Base-by-base conservation (phyloP, 92 coral and sea anemone genomes). In the Anthopleura xanthogrammica region DNA sequence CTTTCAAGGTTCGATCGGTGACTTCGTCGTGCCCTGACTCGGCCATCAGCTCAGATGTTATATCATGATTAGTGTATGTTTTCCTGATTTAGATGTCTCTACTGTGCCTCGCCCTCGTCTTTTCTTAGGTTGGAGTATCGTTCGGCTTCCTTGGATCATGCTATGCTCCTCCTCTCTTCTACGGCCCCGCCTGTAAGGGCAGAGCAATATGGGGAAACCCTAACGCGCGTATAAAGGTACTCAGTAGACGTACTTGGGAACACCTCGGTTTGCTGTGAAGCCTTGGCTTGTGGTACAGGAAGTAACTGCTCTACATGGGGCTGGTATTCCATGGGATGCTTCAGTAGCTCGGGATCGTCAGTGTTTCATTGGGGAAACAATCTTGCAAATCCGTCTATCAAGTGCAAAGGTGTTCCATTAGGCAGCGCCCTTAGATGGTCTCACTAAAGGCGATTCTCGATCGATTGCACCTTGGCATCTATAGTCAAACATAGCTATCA, bases 301-400 rank as follows among this genome's bases (percentile, higher is more conserved):
- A 19, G 52, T 4, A n/a, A 68, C 60, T 86, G 89, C 57, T 79
- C 85, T 16, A 48, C 17, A 29, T 86, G 71, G 60, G 83, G 83
- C 56, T 16, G 48, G 83, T 40, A 86, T 39, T 50, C 29, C 70
- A 72, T 86, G 48, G 85, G 85, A 9, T 86, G 89, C 50, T 43
- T 79, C 22, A 65, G 48, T 14, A 78, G 84, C 12, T 79, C 84
- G 10, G 55, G 58, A 2, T 68, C 84, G 10, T 79, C 60, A 54
- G 24, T 68, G 10, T 72, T 86, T 23, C 89, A 79, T 20, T 86
- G 89, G 89, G 89, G 89, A 50, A 86, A 73, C 73, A 86, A 86
- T 65, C 80, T 73, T 17, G 89, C 80, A 19, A 2, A 65, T 7
- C 85, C 89, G 17, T 79, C 85, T 17, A 86, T 86, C 19, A 43